Evolutionary conservation across 2,797 vertebrate species (phyloP), one percentile per base, ranked within the genome.

Genomic region (Hoplostethus atlanticus): DNA sequence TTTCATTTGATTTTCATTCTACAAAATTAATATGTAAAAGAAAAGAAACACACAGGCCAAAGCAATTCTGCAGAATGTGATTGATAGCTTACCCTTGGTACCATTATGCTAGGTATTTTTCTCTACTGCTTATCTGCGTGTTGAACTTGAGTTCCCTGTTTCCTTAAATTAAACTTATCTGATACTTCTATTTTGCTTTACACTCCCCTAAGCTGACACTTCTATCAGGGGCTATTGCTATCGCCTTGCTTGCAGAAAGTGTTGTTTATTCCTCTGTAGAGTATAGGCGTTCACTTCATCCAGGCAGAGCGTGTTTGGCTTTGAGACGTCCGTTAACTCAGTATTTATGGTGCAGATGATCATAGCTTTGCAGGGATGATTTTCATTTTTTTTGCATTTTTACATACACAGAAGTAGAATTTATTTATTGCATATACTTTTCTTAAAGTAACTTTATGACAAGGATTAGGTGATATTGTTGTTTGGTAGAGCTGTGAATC

Each of bases 311-410:
- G 58, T 13, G 50, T 85, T 74, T 75, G 71, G 71, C 63, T 85
- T 85, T 79, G 73, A 84, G 73, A 52, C 46, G 4, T 72, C 79
- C 68, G 71, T 83, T 88, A 86, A 79, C 55, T 13, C 52, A 58
- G 64, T 69, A 83, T 90, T 88, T 81, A 85, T 80, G 87, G 74
- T 73, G 7, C 62, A 17, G 73, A 55, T 71, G 57, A 79, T 86
- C 5, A 7, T 15, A 61, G 40, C 6, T 2, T 61, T 46, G 16
- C 42, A 28, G 58, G 77, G 69, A 84, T 77, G 60, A 68, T 73
- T 68, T 67, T 53, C 51, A 58, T 67, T 68, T 76, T 77, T 64
- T 17, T 17, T 13, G 65, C 50, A 15, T 68, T 55, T 73, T 53
- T 67, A 34, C 57, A 38, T 59, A 55, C 68, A 55, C 61, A 21